A percentile compares a stretch with the other conserved stretches of the same genome.
phyloP scores from a whole-genome alignment of 1,140 invertebrate species.

The Drosophila suzukii region DNA sequence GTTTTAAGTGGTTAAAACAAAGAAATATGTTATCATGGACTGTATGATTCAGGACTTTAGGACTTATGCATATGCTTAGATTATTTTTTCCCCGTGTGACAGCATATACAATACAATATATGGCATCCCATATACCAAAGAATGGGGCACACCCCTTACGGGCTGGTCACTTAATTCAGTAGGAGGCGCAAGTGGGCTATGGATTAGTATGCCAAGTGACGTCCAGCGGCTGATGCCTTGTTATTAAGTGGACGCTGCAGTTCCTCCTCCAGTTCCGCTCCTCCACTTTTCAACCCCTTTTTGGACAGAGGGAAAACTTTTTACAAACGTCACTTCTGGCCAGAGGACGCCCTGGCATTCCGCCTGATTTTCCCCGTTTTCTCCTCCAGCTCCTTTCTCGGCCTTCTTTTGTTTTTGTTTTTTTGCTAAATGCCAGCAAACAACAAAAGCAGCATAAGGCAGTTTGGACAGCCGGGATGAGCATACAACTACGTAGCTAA shows the following conservation, averaged over 20 bases:
- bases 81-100: not conserved
- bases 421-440: slow-evolving; percentile 78
- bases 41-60: too few species aligned
- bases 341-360: slow-evolving; percentile 14
- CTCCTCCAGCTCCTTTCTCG: slow-evolving; percentile 7
- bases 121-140: not conserved
- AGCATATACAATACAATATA: slow-evolving; percentile 6
- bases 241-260: slow-evolving; percentile 64
- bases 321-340: slow-evolving; percentile 58
- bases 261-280: slow-evolving; percentile 12
- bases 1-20: too few species aligned
- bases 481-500: slow-evolving; percentile 81
- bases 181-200: slow-evolving; percentile 28
- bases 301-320: slow-evolving; percentile 67
- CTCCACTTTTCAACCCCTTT: slow-evolving; percentile 10
- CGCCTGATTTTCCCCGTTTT: slow-evolving; percentile 19
- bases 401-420: slow-evolving; percentile 39
- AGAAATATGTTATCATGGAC: too few species aligned
- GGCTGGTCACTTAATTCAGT: slow-evolving; percentile 50
- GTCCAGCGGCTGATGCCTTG: slow-evolving; percentile 64
- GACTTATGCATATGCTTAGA: not conserved
- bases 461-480: slow-evolving; percentile 79
- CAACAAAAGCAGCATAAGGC: slow-evolving; percentile 82
- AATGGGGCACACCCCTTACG: slow-evolving; percentile 8
- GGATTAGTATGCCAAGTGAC: slow-evolving; percentile 76